phyloP scores from a whole-genome alignment of 2,888 invertebrate species.

The Rhamnusium bicolor region DNA sequence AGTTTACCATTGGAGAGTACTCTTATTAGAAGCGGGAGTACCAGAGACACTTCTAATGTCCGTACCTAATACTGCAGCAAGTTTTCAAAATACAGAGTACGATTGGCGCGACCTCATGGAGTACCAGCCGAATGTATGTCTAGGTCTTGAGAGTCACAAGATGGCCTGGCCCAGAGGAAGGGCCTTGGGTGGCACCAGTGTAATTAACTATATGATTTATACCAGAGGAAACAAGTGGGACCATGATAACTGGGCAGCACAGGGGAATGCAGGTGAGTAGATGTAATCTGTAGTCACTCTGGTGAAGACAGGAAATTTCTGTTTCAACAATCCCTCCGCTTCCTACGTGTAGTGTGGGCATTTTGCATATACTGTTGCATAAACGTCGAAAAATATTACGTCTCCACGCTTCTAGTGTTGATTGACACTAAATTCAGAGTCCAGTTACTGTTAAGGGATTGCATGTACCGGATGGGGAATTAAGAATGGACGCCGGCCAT shows the following conservation, averaged over 20 bases:
- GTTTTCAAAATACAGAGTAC: constrained; percentile 51
- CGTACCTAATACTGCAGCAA: constrained; percentile 9
- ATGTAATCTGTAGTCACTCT: not conserved
- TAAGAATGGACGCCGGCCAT: too few relatives aligned
- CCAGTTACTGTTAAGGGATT: too few relatives aligned
- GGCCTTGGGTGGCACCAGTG: constrained; percentile 75
- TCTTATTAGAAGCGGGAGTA: constrained; percentile 22
- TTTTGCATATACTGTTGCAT: too few relatives aligned
- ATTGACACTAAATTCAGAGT: too few relatives aligned
- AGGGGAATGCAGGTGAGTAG: constrained; percentile 74
- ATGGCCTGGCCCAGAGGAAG: constrained; percentile 75
- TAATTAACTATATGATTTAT: constrained; percentile 81
- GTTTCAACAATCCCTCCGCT: too few relatives aligned
- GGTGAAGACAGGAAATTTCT: too few relatives aligned
- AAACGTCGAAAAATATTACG: too few relatives aligned
- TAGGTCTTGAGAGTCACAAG: constrained; percentile 37
- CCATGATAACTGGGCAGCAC: constrained; percentile 79
- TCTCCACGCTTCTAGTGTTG: too few relatives aligned
- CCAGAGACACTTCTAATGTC: constrained; percentile 20
- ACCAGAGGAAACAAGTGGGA: constrained; percentile 81
- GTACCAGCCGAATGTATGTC: constrained; percentile 52
- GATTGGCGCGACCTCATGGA: constrained; percentile 70
- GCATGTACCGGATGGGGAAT: too few relatives aligned
- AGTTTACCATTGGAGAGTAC: constrained; percentile 20
- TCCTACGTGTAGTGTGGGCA: too few relatives aligned